Conservation (phyloP, 2,888 invertebrate genomes). For the Pandemis heparana region DNA sequence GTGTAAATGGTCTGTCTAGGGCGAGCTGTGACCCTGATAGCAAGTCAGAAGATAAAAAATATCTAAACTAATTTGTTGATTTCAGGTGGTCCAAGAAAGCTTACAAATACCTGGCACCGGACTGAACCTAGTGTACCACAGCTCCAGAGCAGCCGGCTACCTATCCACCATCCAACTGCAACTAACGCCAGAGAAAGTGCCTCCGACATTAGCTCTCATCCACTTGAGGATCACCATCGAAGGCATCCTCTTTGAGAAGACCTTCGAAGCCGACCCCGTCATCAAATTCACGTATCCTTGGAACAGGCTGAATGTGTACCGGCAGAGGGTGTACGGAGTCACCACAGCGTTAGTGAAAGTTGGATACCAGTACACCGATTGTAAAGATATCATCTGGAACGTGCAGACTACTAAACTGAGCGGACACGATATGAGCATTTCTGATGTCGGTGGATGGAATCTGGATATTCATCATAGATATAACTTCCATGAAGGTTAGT, state of each 20-base stretch:
- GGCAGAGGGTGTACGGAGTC: conserved; percentile 98
- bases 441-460: conserved; percentile 99
- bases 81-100: conserved; percentile 96
- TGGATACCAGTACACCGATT: conserved; percentile 97
- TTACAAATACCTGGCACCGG: conserved; percentile 97
- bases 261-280: conserved; percentile 98
- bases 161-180: conserved; percentile 96
- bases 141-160: conserved; percentile 97
- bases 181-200: conserved; percentile 94
- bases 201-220: conserved; percentile 93
- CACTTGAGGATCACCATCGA: conserved; percentile 97
- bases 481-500: conserved; percentile 97
- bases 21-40: too few relatives aligned
- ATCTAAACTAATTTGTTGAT: conserved; percentile 15
- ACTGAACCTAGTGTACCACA: conserved; percentile 98
- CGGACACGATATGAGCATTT: conserved; percentile 98
- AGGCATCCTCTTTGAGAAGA: conserved; percentile 96
- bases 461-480: conserved; percentile 98
- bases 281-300: conserved; percentile 99
- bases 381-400: conserved; percentile 97
- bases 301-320: conserved; percentile 98
- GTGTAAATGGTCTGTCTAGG: too few relatives aligned
- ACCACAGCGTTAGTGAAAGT: conserved; percentile 98
- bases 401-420: conserved; percentile 97
- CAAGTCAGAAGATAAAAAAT: neutral